phyloP scores from a whole-genome alignment of 2,888 invertebrate species.

The Acleris laterana region DNA sequence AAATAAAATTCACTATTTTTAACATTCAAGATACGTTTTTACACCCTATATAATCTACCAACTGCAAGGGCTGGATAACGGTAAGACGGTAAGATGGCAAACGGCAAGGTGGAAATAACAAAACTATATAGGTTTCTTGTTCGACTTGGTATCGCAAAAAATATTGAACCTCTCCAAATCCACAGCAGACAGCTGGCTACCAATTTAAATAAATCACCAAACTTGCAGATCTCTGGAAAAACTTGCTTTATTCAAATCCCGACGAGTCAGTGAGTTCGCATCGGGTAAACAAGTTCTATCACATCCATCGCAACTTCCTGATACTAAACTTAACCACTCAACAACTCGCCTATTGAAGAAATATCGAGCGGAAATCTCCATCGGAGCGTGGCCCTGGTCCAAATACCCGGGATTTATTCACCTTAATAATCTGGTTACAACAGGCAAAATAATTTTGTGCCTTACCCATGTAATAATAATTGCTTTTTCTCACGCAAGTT shows the following conservation, averaged over 20 bases:
- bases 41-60: too few species aligned
- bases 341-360: constrained; percentile 43
- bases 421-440: not conserved
- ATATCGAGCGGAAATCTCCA: constrained; percentile 48
- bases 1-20: too few species aligned
- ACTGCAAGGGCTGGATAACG: too few species aligned
- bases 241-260: constrained; percentile 32
- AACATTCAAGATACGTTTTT: too few species aligned
- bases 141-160: too few species aligned
- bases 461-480: not conserved
- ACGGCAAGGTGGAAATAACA: too few species aligned
- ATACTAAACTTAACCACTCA: constrained; percentile 36
- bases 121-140: too few species aligned
- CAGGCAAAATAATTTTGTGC: not conserved
- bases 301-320: constrained; percentile 35
- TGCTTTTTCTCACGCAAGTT: too few species aligned
- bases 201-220: constrained; percentile 16
- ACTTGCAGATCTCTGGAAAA: constrained; percentile 18
- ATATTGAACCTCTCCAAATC: too few species aligned
- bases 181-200: too few species aligned
- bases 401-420: constrained; percentile 40
- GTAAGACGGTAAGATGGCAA: too few species aligned
- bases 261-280: constrained; percentile 19
- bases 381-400: constrained; percentile 42
- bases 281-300: constrained; percentile 44